Base-by-base conservation (phyloP, 2,797 vertebrate species). In the Aythya fuligula region DNA sequence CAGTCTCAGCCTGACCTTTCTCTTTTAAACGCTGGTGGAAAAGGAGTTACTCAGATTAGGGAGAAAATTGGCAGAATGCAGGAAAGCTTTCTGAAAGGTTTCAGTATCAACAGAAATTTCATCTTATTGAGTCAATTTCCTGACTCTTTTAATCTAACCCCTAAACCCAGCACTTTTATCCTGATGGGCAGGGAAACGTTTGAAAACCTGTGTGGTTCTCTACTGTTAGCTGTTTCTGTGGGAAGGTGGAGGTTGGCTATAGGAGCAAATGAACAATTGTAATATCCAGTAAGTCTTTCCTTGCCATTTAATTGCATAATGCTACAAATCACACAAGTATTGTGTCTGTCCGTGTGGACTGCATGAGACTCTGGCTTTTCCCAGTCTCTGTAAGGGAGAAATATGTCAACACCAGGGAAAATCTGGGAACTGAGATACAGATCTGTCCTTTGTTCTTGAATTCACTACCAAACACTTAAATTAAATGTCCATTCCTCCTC, bases 81-180 rank as follows among this genome's bases (percentile, higher is more conserved):
- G 82, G 43, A 85, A 83, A 91, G 12, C 6, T 64, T 92, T 89
- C 85, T 77, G 75, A 69, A 85, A 80, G 56, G 43, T 71, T 89
- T 93, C 36, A 27, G 65, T 74, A 85, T 85, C 87, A 89, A 77
- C 69, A 95, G 61, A 87, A 88, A 66, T 90, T 87, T 91, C 60
- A 87, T 27, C n/a, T 83, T 76, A 75, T 79, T 90, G 90, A 86
- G 87, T 80, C 72, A 74, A 67, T 90, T 95, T 90, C 7, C 65
- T 64, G 53, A 64, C 39, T 64, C 76, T 90, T 73, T 95, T 82
- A 88, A 85, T 70, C 77, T 94, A 32, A 76, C 41, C 56, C 77
- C 56, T 77, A 80, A 93, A 77, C 34, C 61, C 45, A 76, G 51
- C 13, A 61, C 47, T 82, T 94, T 91, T 77, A 80, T 60, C 62